Evolutionary conservation across 2,888 invertebrate genomes (phyloP).

Genomic region (Piscicola geometra): DNA sequence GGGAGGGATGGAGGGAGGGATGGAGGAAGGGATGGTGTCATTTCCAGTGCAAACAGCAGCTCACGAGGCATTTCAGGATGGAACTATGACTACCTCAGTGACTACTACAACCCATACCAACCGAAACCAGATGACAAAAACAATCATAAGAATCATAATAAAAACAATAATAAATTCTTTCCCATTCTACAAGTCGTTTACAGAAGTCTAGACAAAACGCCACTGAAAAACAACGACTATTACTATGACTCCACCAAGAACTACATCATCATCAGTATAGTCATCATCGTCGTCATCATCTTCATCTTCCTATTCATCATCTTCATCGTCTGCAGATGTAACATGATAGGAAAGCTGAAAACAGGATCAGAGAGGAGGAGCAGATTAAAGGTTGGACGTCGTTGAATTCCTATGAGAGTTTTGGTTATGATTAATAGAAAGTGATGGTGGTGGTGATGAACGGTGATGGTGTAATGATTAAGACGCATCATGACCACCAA

Average conservation of each 20-base stretch:
- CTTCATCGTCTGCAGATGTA: slow-evolving; percentile 15
- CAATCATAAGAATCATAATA: not conserved
- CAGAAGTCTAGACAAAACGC: not conserved
- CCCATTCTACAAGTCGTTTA: slow-evolving; percentile 16
- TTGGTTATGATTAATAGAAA: no score
- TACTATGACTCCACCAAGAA: not conserved
- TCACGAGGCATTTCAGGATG: not conserved
- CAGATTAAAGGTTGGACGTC: not conserved
- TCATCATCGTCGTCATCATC: not conserved
- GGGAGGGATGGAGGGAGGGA: not conserved
- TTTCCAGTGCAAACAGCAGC: no score
- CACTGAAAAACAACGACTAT: not conserved
- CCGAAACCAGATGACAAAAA: not conserved
- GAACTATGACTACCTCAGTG: not conserved
- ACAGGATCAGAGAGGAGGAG: not conserved
- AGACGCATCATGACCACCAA: no score
- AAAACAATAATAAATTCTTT: not conserved
- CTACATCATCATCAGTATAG: not conserved
- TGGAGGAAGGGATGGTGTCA: not conserved
- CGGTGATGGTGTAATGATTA: no score
- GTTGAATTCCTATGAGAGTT: no score
- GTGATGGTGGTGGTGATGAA: no score
- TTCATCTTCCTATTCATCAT: slow-evolving; percentile 16
- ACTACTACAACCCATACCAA: slow-evolving; percentile 2
- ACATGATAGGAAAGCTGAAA: not conserved